These are phyloP conservation scores for Danio rerio DNA, from an alignment of 2,113 vertebrate species.

Conservation along the genomic window DNA sequence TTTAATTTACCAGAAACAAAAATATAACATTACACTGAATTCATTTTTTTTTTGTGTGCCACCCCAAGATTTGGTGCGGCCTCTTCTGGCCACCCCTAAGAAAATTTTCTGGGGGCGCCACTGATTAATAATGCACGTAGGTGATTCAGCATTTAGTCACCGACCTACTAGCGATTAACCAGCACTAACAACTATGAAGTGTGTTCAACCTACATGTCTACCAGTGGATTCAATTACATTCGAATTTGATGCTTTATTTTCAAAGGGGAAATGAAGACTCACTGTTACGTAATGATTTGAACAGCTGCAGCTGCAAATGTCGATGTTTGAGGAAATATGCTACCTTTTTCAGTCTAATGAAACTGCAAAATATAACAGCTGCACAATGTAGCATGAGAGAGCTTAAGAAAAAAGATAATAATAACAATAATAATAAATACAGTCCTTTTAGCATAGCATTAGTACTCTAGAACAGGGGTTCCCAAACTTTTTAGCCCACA, in stretches of 20 bases:
- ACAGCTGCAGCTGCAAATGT: slow-evolving; percentile 34
- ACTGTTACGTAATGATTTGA: background rate
- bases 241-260: slow-evolving; percentile 2
- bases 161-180: background rate
- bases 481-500: no score
- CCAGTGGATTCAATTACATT: background rate
- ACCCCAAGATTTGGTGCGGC: no score
- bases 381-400: background rate
- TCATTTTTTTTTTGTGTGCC: no score
- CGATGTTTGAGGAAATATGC: background rate
- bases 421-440: background rate
- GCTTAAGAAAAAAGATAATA: background rate
- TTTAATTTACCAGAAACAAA: no score
- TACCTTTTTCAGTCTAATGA: slow-evolving; percentile 16
- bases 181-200: no score
- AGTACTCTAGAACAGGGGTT: no score
- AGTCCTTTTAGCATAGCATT: no score
- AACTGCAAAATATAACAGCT: slow-evolving; percentile 44
- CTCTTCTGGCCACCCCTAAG: no score
- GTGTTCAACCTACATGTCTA: background rate
- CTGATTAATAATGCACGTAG: slow-evolving; percentile 6
- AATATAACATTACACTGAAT: no score
- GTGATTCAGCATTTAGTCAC: slow-evolving; percentile 16
- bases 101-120: no score
- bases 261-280: background rate